Percentiles rank a stretch among this genome's conserved stretches.
Evolutionary conservation across 2,888 invertebrate species (phyloP).

Genomic region (Erynnis tages): DNA sequence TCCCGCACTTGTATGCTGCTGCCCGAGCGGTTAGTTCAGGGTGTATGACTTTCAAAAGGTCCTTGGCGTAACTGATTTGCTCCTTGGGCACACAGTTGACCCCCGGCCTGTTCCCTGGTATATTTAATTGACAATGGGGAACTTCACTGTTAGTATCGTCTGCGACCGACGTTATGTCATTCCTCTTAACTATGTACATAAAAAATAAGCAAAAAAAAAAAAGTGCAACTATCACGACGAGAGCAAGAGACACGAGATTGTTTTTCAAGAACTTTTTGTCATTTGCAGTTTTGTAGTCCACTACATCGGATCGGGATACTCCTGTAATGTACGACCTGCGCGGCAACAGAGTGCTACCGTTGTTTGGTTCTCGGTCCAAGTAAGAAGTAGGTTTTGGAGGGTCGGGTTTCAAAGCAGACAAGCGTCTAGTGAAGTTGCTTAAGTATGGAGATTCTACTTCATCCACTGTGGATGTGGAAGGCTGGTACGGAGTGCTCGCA

Average conservation of each 20-base stretch:
- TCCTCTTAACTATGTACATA: slow-evolving; percentile 85
- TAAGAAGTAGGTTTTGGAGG: slow-evolving; percentile 50
- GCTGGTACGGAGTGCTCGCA: slow-evolving; percentile 56
- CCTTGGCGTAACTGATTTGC: slow-evolving; percentile 83
- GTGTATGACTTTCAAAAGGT: slow-evolving; percentile 83
- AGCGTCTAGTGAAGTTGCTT: slow-evolving; percentile 85
- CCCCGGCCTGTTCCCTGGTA: slow-evolving; percentile 77
- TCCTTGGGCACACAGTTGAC: slow-evolving; percentile 85
- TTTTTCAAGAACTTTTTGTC: slow-evolving; percentile 80
- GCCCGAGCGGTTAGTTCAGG: slow-evolving; percentile 83
- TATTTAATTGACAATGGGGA: slow-evolving; percentile 79
- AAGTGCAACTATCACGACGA: slow-evolving; percentile 82
- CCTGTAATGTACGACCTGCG: slow-evolving; percentile 67
- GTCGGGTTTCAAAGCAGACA: slow-evolving; percentile 75
- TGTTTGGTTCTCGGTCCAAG: slow-evolving; percentile 63
- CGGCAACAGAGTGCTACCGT: slow-evolving; percentile 60
- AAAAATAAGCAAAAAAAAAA: slow-evolving; percentile 85
- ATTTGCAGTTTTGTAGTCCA: slow-evolving; percentile 64
- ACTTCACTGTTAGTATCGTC: slow-evolving; percentile 80
- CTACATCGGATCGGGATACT: slow-evolving; percentile 58
- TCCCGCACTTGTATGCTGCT: slow-evolving; percentile 80
- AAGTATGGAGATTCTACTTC: slow-evolving; percentile 85
- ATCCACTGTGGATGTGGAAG: slow-evolving; percentile 63
- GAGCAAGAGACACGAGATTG: slow-evolving; percentile 83
- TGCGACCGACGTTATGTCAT: slow-evolving; percentile 77